These are phyloP conservation scores for Trichomycterus rosablanca DNA, from an alignment of 2,113 vertebrate species.

Conservation along the genomic window DNA sequence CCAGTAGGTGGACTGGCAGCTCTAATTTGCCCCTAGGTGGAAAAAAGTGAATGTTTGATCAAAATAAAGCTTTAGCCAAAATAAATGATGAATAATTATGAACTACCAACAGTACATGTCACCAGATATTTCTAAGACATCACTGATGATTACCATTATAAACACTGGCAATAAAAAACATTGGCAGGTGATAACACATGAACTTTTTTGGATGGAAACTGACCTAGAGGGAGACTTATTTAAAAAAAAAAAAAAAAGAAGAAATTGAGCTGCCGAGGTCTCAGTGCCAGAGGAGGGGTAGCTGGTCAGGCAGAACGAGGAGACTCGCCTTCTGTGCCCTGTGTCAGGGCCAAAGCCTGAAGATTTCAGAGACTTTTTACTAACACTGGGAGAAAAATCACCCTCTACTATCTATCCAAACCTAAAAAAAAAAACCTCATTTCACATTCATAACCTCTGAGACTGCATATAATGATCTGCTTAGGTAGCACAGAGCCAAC, in stretches of 20 bases:
- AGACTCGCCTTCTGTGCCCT: neutral
- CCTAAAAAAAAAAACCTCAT: slow-evolving; percentile 1
- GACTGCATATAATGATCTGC: neutral
- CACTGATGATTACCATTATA: no score
- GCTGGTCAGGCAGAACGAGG: neutral
- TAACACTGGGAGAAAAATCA: slow-evolving; percentile 28
- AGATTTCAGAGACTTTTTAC: slow-evolving; percentile 56
- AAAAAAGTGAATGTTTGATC: no score
- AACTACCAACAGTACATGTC: no score
- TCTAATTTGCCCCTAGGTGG: no score
- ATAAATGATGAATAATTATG: no score
- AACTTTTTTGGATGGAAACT: no score
- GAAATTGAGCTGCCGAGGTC: slow-evolving; percentile 5
- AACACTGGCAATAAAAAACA: no score
- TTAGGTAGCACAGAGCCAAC: neutral
- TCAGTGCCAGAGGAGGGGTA: neutral
- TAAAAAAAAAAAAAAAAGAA: slow-evolving; percentile 24
- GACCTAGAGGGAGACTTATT: no score
- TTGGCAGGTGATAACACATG: no score
- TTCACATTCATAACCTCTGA: slow-evolving; percentile 11
- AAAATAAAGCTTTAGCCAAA: no score
- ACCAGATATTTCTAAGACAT: no score
- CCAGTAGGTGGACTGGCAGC: no score
- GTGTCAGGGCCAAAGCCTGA: slow-evolving; percentile 54
- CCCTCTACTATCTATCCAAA: slow-evolving; percentile 14